These are phyloP conservation scores for Polyodon spathula DNA, from an alignment of 2,113 vertebrate genomes.

Conservation along the genomic window DNA sequence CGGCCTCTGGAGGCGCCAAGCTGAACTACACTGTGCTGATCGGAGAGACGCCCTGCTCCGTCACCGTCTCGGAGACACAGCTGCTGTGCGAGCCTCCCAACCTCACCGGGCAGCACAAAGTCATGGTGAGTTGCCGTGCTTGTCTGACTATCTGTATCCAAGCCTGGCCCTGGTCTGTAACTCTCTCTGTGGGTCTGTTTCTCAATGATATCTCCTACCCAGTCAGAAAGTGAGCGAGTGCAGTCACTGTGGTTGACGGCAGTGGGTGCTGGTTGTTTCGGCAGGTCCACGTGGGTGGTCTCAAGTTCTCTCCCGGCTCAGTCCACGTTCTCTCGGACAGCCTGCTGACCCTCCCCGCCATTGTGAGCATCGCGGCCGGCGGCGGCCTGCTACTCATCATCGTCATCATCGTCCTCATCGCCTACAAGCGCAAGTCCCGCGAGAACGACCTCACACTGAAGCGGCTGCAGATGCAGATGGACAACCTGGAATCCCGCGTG, in stretches of 20 bases:
- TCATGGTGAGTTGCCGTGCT: slow-evolving; percentile 88
- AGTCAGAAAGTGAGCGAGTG: background rate
- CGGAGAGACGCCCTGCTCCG: slow-evolving; percentile 82
- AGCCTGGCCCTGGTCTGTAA: background rate
- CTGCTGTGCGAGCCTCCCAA: slow-evolving; percentile 90
- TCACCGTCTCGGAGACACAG: slow-evolving; percentile 92
- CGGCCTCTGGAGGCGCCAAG: slow-evolving; percentile 80
- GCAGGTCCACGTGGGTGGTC: slow-evolving; percentile 88
- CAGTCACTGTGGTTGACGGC: background rate
- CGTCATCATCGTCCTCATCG: slow-evolving; percentile 94
- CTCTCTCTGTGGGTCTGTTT: background rate
- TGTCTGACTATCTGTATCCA: background rate
- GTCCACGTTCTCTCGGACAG: slow-evolving; percentile 89
- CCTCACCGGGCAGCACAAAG: slow-evolving; percentile 89
- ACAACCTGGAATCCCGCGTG: slow-evolving; percentile 93
- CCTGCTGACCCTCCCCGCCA: slow-evolving; percentile 88
- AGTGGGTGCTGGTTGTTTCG: slow-evolving; percentile 22
- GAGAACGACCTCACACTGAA: slow-evolving; percentile 97
- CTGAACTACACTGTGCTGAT: slow-evolving; percentile 94
- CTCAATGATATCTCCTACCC: background rate
- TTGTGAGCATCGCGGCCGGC: slow-evolving; percentile 86
- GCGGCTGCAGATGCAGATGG: slow-evolving; percentile 97
- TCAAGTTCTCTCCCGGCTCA: slow-evolving; percentile 78
- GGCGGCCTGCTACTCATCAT: slow-evolving; percentile 93
- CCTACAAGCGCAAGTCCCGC: slow-evolving; percentile 93